phyloP scores from a whole-genome alignment of 2,113 vertebrate species.

The mouse (Mus musculus) region GRCm39 chr3:117701001-117701500 shows the following conservation, averaged over 20 bases:
- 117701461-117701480: background rate
- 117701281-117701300: background rate
- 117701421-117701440: background rate
- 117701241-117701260: background rate
- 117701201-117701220: background rate
- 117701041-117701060: fast-evolving
- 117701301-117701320: background rate
- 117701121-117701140: background rate
- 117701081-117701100: background rate
- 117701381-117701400: background rate
- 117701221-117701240: background rate
- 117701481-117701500: background rate
- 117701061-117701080: background rate
- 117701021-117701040: background rate
- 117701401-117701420: background rate
- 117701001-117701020: background rate
- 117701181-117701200: background rate
- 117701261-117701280: background rate
- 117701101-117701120: background rate
- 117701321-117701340: background rate
- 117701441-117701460: background rate
- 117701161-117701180: background rate
- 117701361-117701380: background rate
- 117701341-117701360: background rate
- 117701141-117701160: background rate